Conservation (phyloP, 2,888 invertebrate species). For the Heteromyza rotundicornis region DNA sequence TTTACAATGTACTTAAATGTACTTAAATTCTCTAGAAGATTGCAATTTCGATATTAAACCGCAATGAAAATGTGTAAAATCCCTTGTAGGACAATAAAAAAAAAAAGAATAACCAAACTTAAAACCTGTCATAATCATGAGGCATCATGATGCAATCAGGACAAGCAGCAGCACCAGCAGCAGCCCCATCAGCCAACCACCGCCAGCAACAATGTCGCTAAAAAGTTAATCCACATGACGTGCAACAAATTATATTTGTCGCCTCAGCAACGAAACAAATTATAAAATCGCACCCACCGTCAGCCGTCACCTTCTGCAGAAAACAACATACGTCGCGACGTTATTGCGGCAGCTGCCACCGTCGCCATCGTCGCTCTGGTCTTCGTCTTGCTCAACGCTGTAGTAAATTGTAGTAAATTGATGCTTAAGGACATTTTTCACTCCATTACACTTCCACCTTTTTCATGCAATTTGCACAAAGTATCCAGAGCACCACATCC, state of each 20-base stretch:
- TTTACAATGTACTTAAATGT: too few species aligned
- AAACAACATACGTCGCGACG: neutral
- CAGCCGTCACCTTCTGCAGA: neutral
- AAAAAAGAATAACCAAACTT: too few species aligned
- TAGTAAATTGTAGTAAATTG: conserved; percentile 54
- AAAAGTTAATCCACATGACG: conserved; percentile 52
- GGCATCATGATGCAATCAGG: neutral
- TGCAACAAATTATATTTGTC: conserved; percentile 56
- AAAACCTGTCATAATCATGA: too few species aligned
- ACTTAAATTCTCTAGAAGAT: too few species aligned
- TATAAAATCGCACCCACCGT: conserved; percentile 31
- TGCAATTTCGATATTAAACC: too few species aligned
- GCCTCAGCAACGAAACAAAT: conserved; percentile 54
- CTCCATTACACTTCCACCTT: conserved; percentile 48
- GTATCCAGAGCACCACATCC: neutral
- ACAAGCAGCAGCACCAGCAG: conserved; percentile 6
- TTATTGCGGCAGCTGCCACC: neutral
- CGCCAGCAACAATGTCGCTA: neutral
- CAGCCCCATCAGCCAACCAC: neutral
- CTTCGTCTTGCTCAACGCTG: conserved; percentile 29
- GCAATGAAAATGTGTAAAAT: too few species aligned
- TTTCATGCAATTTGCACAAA: conserved; percentile 17
- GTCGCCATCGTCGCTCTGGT: conserved; percentile 9
- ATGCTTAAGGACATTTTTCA: conserved; percentile 60
- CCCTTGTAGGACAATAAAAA: too few species aligned